Conservation (phyloP, 2,888 invertebrate species). For the Andrena bucephala region DNA sequence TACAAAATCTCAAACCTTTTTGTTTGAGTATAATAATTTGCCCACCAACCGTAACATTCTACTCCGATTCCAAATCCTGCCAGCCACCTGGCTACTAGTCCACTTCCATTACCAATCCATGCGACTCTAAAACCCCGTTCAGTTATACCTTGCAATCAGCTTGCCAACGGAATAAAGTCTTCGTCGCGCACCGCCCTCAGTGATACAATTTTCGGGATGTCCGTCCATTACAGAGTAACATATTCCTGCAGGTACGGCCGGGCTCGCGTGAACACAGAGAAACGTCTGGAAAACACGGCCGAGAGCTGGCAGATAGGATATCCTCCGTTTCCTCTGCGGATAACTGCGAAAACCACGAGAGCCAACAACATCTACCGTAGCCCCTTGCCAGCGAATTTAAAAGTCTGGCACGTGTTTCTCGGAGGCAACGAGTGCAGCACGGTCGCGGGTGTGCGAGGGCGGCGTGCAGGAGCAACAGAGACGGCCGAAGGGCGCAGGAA, state of each 20-base stretch:
- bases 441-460: slow-evolving; percentile 1
- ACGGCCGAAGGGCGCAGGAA: slow-evolving; percentile 7
- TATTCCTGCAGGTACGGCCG: not conserved
- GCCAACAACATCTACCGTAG: slow-evolving; percentile 8
- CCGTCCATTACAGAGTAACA: too few relatives aligned
- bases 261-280: not conserved
- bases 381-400: slow-evolving; percentile 53
- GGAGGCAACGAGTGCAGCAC: not conserved
- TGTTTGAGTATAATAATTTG: too few relatives aligned
- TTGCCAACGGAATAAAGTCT: too few relatives aligned
- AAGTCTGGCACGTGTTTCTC: slow-evolving; percentile 63
- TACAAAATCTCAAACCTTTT: too few relatives aligned
- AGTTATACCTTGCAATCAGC: too few relatives aligned
- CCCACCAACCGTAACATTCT: too few relatives aligned
- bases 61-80: too few relatives aligned
- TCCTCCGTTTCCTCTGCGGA: slow-evolving; percentile 38
- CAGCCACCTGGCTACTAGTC: too few relatives aligned
- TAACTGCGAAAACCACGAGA: slow-evolving; percentile 59
- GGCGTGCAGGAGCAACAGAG: not conserved
- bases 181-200: too few relatives aligned
- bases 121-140: too few relatives aligned
- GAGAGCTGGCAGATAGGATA: slow-evolving; percentile 27
- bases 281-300: slow-evolving; percentile 12
- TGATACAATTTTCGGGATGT: too few relatives aligned
- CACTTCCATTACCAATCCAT: too few relatives aligned